A percentile compares a stretch with the other conserved stretches of the same genome.
Conservation (phyloP, 2,888 invertebrate genomes). For the Platycheirus rosarum region DNA sequence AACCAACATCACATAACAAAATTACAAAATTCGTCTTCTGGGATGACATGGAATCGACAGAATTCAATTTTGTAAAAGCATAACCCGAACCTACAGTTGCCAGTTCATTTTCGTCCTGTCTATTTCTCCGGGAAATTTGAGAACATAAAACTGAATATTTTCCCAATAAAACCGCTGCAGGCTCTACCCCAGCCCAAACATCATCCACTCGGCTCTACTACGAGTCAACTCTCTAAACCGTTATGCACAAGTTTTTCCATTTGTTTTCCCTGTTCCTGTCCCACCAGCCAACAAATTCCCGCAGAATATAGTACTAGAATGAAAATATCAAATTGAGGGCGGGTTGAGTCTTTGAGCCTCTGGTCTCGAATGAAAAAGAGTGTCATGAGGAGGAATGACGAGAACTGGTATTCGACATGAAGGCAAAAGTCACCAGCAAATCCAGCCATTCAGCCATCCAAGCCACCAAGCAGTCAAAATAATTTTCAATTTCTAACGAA, state of each 20-base stretch:
- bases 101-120: constrained; percentile 2
- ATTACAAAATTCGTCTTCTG: constrained; percentile 73
- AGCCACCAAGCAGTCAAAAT: constrained; percentile 62
- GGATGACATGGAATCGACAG: constrained; percentile 73
- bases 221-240: not conserved
- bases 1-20: constrained; percentile 70
- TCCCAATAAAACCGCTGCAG: constrained; percentile 41
- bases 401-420: constrained; percentile 30
- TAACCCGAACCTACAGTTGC: constrained; percentile 44
- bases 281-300: constrained; percentile 1
- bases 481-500: constrained; percentile 74
- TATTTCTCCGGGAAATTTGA: constrained; percentile 44
- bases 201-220: not conserved
- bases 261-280: constrained; percentile 20
- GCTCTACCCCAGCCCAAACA: not conserved
- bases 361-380: constrained; percentile 22
- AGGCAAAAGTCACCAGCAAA: constrained; percentile 54
- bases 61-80: constrained; percentile 72
- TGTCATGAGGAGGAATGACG: constrained; percentile 29
- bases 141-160: constrained; percentile 68
- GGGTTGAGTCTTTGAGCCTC: constrained; percentile 40
- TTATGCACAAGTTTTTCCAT: constrained; percentile 38
- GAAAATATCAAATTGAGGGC: constrained; percentile 45
- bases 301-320: constrained; percentile 22
- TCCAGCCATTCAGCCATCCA: constrained; percentile 44